phyloP scores from a whole-genome alignment of 2,113 vertebrate genomes.

The Mungos mungo region DNA sequence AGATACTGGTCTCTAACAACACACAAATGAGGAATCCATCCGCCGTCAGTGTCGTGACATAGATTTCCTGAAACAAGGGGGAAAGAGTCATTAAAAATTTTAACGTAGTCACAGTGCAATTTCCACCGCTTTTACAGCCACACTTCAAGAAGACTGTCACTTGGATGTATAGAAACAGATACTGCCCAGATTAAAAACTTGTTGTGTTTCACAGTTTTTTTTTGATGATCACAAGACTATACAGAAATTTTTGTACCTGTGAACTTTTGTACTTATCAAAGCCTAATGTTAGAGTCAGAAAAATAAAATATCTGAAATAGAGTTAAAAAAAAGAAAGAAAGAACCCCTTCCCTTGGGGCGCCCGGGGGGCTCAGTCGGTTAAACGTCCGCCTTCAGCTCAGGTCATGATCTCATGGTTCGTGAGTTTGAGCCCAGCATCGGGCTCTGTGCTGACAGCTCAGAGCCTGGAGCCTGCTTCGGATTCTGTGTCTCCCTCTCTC shows the following conservation, averaged over 20 bases:
- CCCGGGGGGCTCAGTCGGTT: no score
- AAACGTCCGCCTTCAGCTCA: no score
- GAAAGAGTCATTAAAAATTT: not conserved
- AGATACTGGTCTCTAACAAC: not conserved
- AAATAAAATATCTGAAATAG: constrained; percentile 64
- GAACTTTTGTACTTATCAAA: constrained; percentile 62
- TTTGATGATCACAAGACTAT: constrained; percentile 40
- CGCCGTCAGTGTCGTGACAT: not conserved
- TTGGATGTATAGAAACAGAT: constrained; percentile 2
- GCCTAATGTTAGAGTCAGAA: constrained; percentile 54
- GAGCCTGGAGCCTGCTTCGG: no score
- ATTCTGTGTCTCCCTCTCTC: no score
- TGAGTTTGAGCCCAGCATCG: no score
- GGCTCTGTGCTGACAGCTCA: no score
- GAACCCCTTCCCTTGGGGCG: no score
- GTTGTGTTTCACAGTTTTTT: constrained; percentile 28
- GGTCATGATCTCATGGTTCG: no score
- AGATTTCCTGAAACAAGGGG: not conserved
- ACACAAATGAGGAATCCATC: not conserved
- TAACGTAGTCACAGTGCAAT: not conserved
- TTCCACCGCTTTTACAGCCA: not conserved
- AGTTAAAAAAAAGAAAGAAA: not conserved
- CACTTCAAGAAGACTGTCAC: constrained; percentile 5
- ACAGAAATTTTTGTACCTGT: constrained; percentile 60
- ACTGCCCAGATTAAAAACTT: constrained; percentile 14